phyloP scores from a whole-genome alignment of 2,888 invertebrate genomes.

The Leptinotarsa peninsularis region DNA sequence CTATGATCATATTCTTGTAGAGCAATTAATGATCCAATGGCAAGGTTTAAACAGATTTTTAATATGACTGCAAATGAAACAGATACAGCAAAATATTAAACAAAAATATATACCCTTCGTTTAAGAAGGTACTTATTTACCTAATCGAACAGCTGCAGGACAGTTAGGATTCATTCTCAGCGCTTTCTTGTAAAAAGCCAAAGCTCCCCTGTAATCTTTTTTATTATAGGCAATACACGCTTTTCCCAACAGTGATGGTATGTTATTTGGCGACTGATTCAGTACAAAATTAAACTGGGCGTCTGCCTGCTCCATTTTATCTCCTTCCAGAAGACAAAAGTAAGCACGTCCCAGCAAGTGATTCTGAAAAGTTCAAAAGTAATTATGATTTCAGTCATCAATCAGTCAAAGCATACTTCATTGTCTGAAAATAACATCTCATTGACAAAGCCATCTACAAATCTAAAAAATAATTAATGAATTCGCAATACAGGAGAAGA shows the following conservation, averaged over 20 bases:
- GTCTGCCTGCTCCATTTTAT: slow-evolving; percentile 99
- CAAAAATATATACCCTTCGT: too few species aligned
- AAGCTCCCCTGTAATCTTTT: slow-evolving; percentile 92
- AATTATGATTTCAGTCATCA: too few species aligned
- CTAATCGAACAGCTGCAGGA: slow-evolving; percentile 92
- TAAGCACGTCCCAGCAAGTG: slow-evolving; percentile 98
- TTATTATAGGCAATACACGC: slow-evolving; percentile 99
- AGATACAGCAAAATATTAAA: too few species aligned
- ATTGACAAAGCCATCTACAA: too few species aligned
- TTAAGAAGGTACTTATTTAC: slow-evolving; percentile 39
- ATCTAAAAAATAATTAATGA: too few species aligned
- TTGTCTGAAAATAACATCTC: slow-evolving; percentile 3
- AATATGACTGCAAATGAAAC: too few species aligned
- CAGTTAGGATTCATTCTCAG: slow-evolving; percentile 95
- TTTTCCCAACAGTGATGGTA: slow-evolving; percentile 96
- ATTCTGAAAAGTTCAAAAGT: slow-evolving; percentile 71
- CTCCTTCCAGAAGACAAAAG: slow-evolving; percentile 96
- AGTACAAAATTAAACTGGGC: slow-evolving; percentile 99
- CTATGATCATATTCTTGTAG: too few species aligned
- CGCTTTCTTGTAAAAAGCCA: slow-evolving; percentile 98
- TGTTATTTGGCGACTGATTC: slow-evolving; percentile 94
- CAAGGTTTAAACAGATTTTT: too few species aligned
- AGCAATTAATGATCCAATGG: too few species aligned
- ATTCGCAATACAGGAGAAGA: too few species aligned
- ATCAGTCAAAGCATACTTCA: too few species aligned